These are phyloP conservation scores for Malaclemys terrapin DNA, from an alignment of 2,113 vertebrate species.

Conservation along the genomic window DNA sequence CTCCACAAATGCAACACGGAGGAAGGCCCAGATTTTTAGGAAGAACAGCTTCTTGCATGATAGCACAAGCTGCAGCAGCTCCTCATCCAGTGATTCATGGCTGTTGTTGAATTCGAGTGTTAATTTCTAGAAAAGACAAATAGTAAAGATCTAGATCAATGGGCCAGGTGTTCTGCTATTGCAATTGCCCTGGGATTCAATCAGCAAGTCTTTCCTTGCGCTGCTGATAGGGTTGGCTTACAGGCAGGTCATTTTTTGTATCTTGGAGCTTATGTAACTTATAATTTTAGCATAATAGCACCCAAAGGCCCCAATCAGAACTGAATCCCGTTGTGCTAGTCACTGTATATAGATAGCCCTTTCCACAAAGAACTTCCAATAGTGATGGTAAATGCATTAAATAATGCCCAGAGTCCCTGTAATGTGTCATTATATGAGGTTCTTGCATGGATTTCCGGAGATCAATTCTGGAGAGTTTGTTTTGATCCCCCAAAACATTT, in stretches of 20 bases:
- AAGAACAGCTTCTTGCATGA: constrained; percentile 75
- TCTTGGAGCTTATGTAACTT: background rate
- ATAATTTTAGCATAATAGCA: background rate
- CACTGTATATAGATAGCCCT: background rate
- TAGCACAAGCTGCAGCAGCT: constrained; percentile 74
- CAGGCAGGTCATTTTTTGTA: background rate
- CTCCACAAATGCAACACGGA: constrained; percentile 78
- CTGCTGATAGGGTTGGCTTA: background rate
- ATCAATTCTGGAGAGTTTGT: background rate
- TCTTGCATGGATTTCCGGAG: background rate
- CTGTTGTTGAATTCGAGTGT: constrained; percentile 81
- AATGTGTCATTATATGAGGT: background rate
- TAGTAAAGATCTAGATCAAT: background rate
- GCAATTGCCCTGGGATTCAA: background rate
- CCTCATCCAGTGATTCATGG: constrained; percentile 73
- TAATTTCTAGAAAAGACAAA: constrained; percentile 73
- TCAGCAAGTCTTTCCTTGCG: background rate
- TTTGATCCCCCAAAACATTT: background rate
- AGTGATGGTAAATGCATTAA: background rate
- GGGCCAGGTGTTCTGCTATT: fast-evolving
- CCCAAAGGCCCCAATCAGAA: background rate
- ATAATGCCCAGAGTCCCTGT: background rate
- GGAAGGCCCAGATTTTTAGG: constrained; percentile 82
- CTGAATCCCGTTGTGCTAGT: background rate
- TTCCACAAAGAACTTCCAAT: background rate